A percentile compares a stretch with the other conserved stretches of the same genome.
Evolutionary conservation across 1,140 invertebrate species (phyloP).

Genomic region (Halesus radiatus): DNA sequence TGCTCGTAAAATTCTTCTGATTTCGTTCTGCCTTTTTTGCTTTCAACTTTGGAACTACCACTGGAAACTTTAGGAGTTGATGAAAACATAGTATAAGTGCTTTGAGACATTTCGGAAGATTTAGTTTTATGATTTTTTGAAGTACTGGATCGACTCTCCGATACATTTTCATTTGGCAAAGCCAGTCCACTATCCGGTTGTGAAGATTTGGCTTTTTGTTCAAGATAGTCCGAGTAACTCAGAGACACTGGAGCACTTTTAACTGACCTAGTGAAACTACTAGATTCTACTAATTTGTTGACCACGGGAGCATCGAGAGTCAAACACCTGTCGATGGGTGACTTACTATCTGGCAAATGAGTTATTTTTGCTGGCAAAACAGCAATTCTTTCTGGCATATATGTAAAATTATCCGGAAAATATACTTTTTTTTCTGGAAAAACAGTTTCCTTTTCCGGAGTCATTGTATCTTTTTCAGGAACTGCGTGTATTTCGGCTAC

Average conservation of each 20-base stretch:
- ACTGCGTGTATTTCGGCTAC: neutral
- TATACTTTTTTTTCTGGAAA: neutral
- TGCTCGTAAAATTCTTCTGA: conserved; percentile 66
- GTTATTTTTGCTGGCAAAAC: too few species aligned
- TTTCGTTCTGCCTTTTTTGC: conserved; percentile 60
- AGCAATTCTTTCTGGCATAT: too few species aligned
- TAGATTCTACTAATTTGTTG: neutral
- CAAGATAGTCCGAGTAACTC: conserved; percentile 12
- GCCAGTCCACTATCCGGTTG: neutral
- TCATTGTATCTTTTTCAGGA: neutral
- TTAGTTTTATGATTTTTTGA: conserved; percentile 21
- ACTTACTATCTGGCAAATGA: too few species aligned
- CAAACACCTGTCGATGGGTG: neutral
- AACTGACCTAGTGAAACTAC: neutral
- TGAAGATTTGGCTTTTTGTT: conserved; percentile 20
- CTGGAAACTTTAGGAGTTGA: conserved; percentile 14
- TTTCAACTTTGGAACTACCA: conserved; percentile 48
- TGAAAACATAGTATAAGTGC: conserved; percentile 16
- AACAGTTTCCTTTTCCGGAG: neutral
- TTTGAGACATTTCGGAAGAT: neutral
- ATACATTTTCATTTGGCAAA: conserved; percentile 12
- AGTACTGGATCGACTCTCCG: conserved; percentile 1
- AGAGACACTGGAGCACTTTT: conserved; percentile 30
- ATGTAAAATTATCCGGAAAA: too few species aligned
- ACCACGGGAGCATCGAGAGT: neutral